These are phyloP conservation scores for Cryptocephalus moraei DNA, from an alignment of 2,888 invertebrate species.

Conservation along the genomic window DNA sequence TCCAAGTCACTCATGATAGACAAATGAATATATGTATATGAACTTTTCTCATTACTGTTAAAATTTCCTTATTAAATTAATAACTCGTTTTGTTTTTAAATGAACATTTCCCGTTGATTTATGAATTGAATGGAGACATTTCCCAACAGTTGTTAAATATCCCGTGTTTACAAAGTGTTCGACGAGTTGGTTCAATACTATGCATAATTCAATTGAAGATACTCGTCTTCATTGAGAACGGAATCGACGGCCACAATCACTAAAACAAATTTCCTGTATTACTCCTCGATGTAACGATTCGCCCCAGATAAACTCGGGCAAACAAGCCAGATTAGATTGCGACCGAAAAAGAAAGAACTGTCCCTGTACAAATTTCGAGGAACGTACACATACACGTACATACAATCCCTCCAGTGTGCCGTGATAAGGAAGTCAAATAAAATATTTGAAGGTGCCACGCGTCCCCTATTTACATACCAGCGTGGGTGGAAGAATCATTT, in stretches of 20 bases:
- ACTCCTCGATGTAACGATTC: constrained; percentile 3
- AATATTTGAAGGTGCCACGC: constrained; percentile 19
- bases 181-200: background rate
- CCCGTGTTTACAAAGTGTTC: too few relatives aligned
- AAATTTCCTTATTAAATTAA: too few relatives aligned
- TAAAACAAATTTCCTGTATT: constrained; percentile 8
- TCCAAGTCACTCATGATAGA: too few relatives aligned
- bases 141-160: too few relatives aligned
- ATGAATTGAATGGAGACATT: too few relatives aligned
- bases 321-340: constrained; percentile 17
- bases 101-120: too few relatives aligned
- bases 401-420: constrained; percentile 4
- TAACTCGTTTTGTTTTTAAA: too few relatives aligned
- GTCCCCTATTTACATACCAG: constrained; percentile 20
- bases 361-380: constrained; percentile 13
- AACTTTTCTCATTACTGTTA: too few relatives aligned
- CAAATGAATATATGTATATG: too few relatives aligned
- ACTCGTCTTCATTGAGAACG: background rate
- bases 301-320: constrained; percentile 12
- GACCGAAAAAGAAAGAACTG: constrained; percentile 8
- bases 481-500: constrained; percentile 25
- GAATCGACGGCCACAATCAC: background rate
- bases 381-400: constrained; percentile 4
- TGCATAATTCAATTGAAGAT: constrained; percentile 2
- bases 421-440: constrained; percentile 1